Conservation (phyloP, 2,113 vertebrate species). For the Notiomystis cincta region DNA sequence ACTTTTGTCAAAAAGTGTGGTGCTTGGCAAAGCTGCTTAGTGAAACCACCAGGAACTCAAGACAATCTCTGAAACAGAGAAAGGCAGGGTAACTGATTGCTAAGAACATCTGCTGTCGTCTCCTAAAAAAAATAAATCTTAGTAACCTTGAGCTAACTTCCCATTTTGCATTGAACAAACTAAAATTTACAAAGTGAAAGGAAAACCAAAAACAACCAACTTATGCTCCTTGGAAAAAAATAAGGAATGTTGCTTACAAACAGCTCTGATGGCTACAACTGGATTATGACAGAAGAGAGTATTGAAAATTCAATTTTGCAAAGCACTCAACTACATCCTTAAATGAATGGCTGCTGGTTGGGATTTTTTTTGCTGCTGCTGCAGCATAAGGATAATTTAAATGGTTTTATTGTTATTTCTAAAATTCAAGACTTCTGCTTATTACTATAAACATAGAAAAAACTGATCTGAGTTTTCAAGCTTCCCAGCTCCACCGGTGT, state of each 20-base stretch:
- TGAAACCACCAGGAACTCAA: neutral
- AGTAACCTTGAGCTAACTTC: neutral
- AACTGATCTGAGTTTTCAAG: neutral
- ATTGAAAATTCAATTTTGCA: neutral
- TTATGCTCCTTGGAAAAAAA: neutral
- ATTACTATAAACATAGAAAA: neutral
- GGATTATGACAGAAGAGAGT: neutral
- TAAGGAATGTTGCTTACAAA: neutral
- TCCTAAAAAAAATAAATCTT: neutral
- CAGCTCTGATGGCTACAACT: neutral
- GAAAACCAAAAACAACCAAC: neutral
- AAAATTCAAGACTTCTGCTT: neutral
- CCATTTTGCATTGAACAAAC: neutral
- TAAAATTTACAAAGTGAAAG: neutral
- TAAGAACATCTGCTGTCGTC: neutral
- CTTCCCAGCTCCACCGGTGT: neutral
- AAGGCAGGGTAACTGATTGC: neutral
- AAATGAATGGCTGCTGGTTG: neutral
- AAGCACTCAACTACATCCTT: neutral
- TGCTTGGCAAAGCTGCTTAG: neutral
- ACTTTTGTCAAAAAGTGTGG: neutral
- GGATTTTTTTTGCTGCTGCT: neutral
- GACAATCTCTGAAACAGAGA: neutral
- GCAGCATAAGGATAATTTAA: neutral
- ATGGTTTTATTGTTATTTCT: neutral